These are phyloP conservation scores for Holothuria scabra DNA, from an alignment of 53 echinoderm and acorn worm species.

Conservation along the genomic window DNA sequence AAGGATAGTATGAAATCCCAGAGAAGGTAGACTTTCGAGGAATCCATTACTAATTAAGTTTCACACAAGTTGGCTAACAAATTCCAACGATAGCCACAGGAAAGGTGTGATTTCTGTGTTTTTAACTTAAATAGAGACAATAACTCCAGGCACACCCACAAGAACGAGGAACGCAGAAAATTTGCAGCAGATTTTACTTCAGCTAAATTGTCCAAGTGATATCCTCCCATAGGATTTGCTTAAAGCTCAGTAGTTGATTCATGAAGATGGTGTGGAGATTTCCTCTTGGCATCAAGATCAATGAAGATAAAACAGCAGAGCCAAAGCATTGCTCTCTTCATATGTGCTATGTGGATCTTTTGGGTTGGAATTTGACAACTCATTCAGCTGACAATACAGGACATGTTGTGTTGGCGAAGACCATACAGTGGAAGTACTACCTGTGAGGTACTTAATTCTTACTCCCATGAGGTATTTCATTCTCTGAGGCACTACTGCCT, in stretches of 20 bases:
- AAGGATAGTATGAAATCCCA: neutral
- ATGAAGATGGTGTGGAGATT: too few relatives aligned
- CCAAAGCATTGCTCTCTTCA: too few relatives aligned
- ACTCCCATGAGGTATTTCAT: too few relatives aligned
- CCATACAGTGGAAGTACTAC: too few relatives aligned
- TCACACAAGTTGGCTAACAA: conserved; percentile 28
- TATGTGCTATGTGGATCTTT: too few relatives aligned
- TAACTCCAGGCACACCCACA: conserved; percentile 23
- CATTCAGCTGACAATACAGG: too few relatives aligned
- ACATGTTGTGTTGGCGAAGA: too few relatives aligned
- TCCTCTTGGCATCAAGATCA: too few relatives aligned
- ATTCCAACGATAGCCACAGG: neutral
- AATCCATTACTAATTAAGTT: conserved; percentile 39
- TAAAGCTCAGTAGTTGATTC: neutral
- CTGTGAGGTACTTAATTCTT: too few relatives aligned
- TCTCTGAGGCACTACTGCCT: too few relatives aligned
- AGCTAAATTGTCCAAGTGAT: conserved; percentile 20
- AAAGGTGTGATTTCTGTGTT: neutral
- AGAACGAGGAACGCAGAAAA: neutral
- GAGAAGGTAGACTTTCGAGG: neutral
- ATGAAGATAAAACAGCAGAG: too few relatives aligned
- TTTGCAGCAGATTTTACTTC: neutral
- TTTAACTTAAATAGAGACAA: neutral
- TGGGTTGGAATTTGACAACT: too few relatives aligned
- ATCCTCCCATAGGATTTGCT: neutral